A percentile compares a stretch with the other conserved stretches of the same genome.
Conservation (phyloP, 2,888 invertebrate genomes). For the Agrilus biguttatus region DNA sequence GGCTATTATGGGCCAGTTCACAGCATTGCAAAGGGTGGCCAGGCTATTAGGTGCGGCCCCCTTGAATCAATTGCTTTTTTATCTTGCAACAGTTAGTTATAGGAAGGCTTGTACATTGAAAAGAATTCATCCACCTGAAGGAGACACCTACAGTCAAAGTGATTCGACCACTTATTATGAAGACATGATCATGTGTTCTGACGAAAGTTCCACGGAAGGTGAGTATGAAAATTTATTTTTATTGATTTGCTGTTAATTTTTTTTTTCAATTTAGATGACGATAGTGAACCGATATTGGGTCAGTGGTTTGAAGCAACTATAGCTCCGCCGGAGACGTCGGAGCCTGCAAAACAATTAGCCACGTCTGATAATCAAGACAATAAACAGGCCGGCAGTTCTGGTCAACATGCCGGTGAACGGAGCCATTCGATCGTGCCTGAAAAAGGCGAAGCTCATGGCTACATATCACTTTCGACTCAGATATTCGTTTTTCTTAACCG, state of each 20-base stretch:
- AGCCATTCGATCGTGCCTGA: conserved; percentile 50
- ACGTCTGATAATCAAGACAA: conserved; percentile 36
- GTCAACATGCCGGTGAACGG: conserved; percentile 18
- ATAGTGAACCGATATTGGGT: conserved; percentile 76
- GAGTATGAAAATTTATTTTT: conserved; percentile 11
- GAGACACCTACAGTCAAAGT: conserved; percentile 71
- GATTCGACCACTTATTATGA: conserved; percentile 95
- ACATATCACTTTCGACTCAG: conserved; percentile 72
- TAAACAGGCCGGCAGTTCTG: conserved; percentile 33
- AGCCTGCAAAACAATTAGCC: conserved; percentile 36
- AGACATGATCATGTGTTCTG: conserved; percentile 82
- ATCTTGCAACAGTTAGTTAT: conserved; percentile 78
- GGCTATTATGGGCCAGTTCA: conserved; percentile 47
- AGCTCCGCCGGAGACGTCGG: conserved; percentile 59
- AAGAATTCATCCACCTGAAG: conserved; percentile 68
- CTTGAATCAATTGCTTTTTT: conserved; percentile 71
- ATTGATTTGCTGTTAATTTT: background rate
- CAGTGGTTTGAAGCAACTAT: conserved; percentile 92
- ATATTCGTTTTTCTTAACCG: conserved; percentile 77
- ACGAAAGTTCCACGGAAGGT: conserved; percentile 82
- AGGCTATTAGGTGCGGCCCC: conserved; percentile 57
- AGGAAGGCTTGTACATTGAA: conserved; percentile 79
- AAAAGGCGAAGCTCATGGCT: conserved; percentile 67
- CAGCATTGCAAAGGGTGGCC: conserved; percentile 56
- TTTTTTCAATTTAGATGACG: conserved; percentile 38